Evolutionary conservation across 1,140 invertebrate genomes (phyloP), one percentile per base, ranked within the genome.

Genomic region (Megalonaias nervosa): DNA sequence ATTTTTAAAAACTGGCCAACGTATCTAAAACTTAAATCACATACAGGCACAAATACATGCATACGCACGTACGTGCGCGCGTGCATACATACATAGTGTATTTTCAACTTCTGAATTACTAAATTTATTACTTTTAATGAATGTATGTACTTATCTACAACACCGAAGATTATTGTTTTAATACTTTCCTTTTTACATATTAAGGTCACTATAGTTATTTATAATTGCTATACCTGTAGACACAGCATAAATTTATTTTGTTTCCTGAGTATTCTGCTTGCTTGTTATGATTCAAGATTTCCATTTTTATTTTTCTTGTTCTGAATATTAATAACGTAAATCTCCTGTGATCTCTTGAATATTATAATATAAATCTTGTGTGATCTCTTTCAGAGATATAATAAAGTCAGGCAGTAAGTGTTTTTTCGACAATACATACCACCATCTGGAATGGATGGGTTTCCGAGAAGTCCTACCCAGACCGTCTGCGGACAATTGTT

Each of bases 401-500:
- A 56, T 26, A 73, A 23, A 57, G 23, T 21, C 13, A 58, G 21
- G 23, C 12, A 21, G 16, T 71, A n/a, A 71, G 38, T 71, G 17
- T 26, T 14, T 48, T 65, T 19, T 64, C 14, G 6, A 23, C n/a
- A 64, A 9, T 26, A 38, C 48, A 31, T 17, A 57, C 26, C 13
- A 11, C 55, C 61, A 75, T 74, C 78, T 75, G 59, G 57, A 31
- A 75, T 69, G 15, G 69, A 68, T 21, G 57, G 19, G 21, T 68
- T 80, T 55, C 78, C 78, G 19, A 81, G 80, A 26, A 81, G 26
- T 16, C 80, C 80, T n/a, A 81, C 80, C 80, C 80, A 81, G 2
- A 81, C 62, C 55, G 72, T 71, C 16, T 81, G 66, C n/a, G 60
- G 26, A 64, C 80, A 81, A 58, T 66, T 69, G 64, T 81, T 81